A percentile compares a stretch with the other conserved stretches of the same genome.
Conservation (phyloP, 1,140 invertebrate species). For the Phenacoccus solenopsis region DNA sequence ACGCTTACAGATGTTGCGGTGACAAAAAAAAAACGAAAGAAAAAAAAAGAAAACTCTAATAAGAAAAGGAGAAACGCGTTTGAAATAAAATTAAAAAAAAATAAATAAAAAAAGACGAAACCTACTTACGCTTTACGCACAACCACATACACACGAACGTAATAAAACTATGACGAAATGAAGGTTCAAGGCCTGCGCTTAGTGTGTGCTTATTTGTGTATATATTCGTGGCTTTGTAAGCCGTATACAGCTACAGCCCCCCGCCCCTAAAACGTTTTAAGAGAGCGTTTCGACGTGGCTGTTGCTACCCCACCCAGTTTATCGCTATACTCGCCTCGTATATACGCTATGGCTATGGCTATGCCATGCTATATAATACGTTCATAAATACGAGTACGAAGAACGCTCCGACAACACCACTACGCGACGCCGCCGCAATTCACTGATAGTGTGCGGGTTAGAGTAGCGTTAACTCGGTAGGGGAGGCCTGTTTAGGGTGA, state of each 20-base stretch:
- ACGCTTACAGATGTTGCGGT: too few relatives aligned
- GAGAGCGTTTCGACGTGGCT: background rate
- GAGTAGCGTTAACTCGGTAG: background rate
- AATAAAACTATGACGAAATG: background rate
- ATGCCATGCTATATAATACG: too few relatives aligned
- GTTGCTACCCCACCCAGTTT: background rate
- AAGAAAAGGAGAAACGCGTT: too few relatives aligned
- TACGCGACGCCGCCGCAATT: background rate
- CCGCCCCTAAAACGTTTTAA: background rate
- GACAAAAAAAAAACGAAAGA: too few relatives aligned
- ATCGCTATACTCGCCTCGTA: background rate
- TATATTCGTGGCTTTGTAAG: background rate
- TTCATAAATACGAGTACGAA: too few relatives aligned
- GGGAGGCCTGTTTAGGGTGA: slow-evolving; percentile 16
- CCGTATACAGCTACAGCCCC: background rate
- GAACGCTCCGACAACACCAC: background rate
- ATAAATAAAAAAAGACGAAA: too few relatives aligned
- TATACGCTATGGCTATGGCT: too few relatives aligned
- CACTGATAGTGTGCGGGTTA: background rate
- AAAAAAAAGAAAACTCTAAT: too few relatives aligned
- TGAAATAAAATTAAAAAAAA: too few relatives aligned
- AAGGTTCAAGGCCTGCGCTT: background rate
- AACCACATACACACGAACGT: background rate
- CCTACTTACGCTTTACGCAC: too few relatives aligned
- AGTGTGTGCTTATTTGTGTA: background rate